Percentiles rank a stretch among this genome's conserved stretches.
phyloP scores from a whole-genome alignment of 2,113 vertebrate genomes.

The Microtus montanus region DNA sequence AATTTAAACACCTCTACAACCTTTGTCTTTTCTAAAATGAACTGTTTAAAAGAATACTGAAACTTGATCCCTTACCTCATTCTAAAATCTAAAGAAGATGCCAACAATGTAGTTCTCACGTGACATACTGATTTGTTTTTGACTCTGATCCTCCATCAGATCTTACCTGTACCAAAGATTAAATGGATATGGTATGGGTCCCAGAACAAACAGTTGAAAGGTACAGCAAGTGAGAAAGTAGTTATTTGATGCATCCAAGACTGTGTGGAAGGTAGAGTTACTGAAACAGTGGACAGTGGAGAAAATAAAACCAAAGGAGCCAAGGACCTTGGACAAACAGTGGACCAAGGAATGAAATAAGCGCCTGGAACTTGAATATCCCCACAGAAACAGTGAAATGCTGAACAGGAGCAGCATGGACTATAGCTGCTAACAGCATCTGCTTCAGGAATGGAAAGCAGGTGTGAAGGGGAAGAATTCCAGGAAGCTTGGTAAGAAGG shows the following conservation, averaged over 20 bases:
- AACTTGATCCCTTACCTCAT: not conserved
- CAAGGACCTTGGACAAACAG: not conserved
- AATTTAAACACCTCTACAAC: not conserved
- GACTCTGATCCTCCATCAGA: not conserved
- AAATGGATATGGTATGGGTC: not conserved
- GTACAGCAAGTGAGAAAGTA: not conserved
- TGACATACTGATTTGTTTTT: not conserved
- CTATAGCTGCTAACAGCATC: not conserved
- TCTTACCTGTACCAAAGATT: not conserved
- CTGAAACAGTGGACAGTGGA: not conserved
- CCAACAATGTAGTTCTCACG: not conserved
- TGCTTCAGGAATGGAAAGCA: not conserved
- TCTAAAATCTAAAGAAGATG: not conserved
- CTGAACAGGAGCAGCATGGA: not conserved
- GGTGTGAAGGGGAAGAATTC: not conserved
- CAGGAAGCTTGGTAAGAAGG: not conserved
- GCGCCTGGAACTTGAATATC: not conserved
- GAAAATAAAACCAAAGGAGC: not conserved
- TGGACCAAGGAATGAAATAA: not conserved
- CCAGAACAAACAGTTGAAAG: not conserved
- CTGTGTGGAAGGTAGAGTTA: not conserved
- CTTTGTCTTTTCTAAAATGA: conserved; percentile 1
- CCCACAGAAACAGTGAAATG: not conserved
- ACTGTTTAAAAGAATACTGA: not conserved
- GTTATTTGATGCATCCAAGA: not conserved